Conservation (phyloP, 2,113 vertebrate species). For the Cynoglossus semilaevis region DNA sequence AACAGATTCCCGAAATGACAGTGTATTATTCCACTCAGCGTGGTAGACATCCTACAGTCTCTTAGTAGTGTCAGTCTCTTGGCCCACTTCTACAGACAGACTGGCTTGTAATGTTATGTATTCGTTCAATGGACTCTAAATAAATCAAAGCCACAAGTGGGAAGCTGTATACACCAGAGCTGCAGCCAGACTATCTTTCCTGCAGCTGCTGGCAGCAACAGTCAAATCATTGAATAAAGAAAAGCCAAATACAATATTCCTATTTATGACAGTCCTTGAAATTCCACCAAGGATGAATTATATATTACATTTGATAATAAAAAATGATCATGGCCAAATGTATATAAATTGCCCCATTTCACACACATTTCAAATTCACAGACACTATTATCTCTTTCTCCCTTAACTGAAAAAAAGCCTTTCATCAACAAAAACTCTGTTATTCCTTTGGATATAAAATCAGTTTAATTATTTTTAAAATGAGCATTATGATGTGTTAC, state of each 20-base stretch:
- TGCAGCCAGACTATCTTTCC: constrained; percentile 24
- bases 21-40: constrained; percentile 60
- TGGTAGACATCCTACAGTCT: constrained; percentile 58
- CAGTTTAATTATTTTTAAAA: no score
- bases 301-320: constrained; percentile 66
- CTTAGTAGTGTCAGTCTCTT: constrained; percentile 63
- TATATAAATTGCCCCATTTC: constrained; percentile 34
- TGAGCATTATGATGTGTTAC: no score
- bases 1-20: constrained; percentile 56
- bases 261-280: constrained; percentile 69
- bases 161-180: constrained; percentile 44
- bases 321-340: constrained; percentile 63
- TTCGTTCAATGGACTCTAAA: constrained; percentile 69
- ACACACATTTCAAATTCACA: constrained; percentile 15
- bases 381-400: neutral
- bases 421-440: no score
- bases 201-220: constrained; percentile 48
- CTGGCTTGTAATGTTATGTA: constrained; percentile 62
- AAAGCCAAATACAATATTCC: constrained; percentile 57
- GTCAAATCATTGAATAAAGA: constrained; percentile 59
- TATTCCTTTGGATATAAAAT: no score
- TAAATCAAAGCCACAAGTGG: constrained; percentile 65
- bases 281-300: constrained; percentile 65
- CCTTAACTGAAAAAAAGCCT: no score
- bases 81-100: constrained; percentile 66